phyloP scores from a whole-genome alignment of 2,888 invertebrate species.

The Stratiomys singularior region DNA sequence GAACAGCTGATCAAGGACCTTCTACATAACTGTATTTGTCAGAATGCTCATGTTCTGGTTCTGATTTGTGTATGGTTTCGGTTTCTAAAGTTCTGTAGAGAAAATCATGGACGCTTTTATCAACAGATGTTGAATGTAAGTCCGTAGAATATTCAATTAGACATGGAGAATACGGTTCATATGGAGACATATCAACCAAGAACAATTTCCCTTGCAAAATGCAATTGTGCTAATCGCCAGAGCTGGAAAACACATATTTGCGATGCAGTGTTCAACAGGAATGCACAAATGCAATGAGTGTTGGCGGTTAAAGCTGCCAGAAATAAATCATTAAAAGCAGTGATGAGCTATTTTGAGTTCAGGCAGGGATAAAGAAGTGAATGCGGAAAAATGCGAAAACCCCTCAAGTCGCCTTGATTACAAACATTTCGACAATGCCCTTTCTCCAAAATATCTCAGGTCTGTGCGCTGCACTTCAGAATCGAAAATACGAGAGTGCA shows the following conservation, averaged over 20 bases:
- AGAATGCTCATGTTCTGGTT: too few species aligned
- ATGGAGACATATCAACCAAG: too few species aligned
- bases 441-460: background rate
- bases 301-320: background rate
- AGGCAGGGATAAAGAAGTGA: background rate
- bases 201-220: too few species aligned
- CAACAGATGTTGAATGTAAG: too few species aligned
- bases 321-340: background rate
- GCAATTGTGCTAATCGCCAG: background rate
- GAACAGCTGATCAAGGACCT: too few species aligned
- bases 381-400: constrained; percentile 21
- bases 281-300: background rate
- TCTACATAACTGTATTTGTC: too few species aligned
- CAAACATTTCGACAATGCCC: background rate
- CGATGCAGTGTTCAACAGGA: background rate
- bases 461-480: background rate
- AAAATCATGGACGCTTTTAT: too few species aligned
- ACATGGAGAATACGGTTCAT: too few species aligned
- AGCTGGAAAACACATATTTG: background rate
- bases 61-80: too few species aligned
- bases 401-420: background rate
- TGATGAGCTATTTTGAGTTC: background rate
- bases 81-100: too few species aligned
- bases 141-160: too few species aligned
- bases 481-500: background rate